Evolutionary conservation across 2,888 invertebrate genomes (phyloP), one percentile per base, ranked within the genome.

Genomic region (Hydraecia micacea): DNA sequence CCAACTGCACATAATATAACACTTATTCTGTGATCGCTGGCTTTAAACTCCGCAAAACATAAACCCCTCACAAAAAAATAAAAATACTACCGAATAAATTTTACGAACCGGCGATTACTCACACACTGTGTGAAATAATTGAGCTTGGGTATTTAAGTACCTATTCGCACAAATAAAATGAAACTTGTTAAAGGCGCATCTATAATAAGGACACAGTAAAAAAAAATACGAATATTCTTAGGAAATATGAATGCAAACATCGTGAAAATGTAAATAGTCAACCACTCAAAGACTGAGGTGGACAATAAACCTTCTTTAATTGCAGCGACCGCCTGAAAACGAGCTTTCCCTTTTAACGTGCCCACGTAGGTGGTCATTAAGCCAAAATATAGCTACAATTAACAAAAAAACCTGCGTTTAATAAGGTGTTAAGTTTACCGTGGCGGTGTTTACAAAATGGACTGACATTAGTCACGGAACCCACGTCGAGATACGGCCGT

Each of bases 331-430:
- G 90, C 89, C 90, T 90, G 91, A 88, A 91, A 94, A 93, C 92
- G 94, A 93, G 94, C 93, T 93, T 93, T 92, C 88, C 91, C 95
- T 93, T 94, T 96, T 95, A 96, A 94, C 95, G 95, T 91, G 86
- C 91, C 91, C 91, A 90, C 93, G 94, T 95, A 94, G 93, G 93
- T 93, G 92, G 94, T 91, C 94, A 91, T 96, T 96, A 94, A 92
- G 93, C 93, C 94, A 91, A 95, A 95, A 96, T 95, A 95, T 94
- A 92, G 94, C 93, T 91, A 91, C 94, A 95, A 96, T 96, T 96
- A 96, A 94, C 95, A 95, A 96, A 96, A 94, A 96, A 95, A 95
- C 93, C 94, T 92, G 92, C 93, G 93, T 93, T 95, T 96, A 95
- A 96, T 95, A 95, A 95, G 94, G 96, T 96, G 95, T 95, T 95